phyloP scores from a whole-genome alignment of 37 sponge, comb jelly and placozoan species.

The Aplysina aerophoba region DNA sequence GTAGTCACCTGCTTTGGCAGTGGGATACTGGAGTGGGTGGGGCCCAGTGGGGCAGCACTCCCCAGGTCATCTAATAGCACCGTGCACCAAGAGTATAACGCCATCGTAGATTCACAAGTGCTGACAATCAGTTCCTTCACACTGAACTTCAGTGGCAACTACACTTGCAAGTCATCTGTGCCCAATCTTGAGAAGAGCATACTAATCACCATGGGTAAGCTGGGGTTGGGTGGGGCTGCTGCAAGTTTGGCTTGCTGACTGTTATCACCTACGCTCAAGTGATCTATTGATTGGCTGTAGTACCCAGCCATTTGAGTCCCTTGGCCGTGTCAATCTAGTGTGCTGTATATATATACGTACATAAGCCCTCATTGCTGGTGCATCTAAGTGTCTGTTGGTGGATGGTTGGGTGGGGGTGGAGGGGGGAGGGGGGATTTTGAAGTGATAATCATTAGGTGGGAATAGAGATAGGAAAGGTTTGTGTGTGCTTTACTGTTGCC shows the following conservation, averaged over 20 bases:
- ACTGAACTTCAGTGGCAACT: neutral
- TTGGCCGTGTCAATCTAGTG: neutral
- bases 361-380: too few species aligned
- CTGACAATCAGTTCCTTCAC: neutral
- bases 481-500: neutral
- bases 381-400: too few species aligned
- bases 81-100: neutral
- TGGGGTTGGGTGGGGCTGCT: too few species aligned
- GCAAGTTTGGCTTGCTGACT: too few species aligned
- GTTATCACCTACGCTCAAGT: too few species aligned
- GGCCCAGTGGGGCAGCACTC: neutral
- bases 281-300: too few species aligned
- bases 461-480: neutral
- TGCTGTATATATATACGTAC: too few species aligned
- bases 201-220: slow-evolving; percentile 12
- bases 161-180: neutral
- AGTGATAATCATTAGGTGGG: neutral
- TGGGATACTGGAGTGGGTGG: neutral
- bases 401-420: too few species aligned
- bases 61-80: neutral
- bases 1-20: neutral
- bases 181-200: slow-evolving; percentile 8
- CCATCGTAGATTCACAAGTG: neutral
- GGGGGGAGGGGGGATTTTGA: neutral
- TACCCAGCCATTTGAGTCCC: too few species aligned